These are phyloP conservation scores for Formica aserva DNA, from an alignment of 2,888 invertebrate species.

Conservation along the genomic window DNA sequence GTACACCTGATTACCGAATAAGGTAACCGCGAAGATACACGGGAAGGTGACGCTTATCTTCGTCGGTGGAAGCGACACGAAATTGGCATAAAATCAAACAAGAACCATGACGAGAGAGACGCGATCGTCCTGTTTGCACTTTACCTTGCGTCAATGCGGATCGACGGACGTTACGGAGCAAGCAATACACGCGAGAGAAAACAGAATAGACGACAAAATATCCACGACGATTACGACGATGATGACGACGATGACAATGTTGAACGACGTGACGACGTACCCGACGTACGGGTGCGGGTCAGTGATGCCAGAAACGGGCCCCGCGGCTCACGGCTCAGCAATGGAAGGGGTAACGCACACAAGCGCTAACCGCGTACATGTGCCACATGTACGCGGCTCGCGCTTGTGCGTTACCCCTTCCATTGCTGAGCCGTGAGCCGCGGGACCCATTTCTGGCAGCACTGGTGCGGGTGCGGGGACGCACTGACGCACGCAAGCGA, in stretches of 20 bases:
- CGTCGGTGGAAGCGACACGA: background rate
- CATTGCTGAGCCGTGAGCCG: too few species aligned
- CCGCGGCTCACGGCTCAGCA: too few species aligned
- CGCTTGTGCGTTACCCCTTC: too few species aligned
- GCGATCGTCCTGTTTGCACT: background rate
- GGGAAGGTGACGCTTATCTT: constrained; percentile 15
- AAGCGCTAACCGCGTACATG: too few species aligned
- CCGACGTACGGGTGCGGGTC: too few species aligned
- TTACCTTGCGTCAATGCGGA: constrained; percentile 64
- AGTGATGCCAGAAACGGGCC: too few species aligned
- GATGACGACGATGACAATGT: constrained; percentile 15
- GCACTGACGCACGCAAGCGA: constrained; percentile 21
- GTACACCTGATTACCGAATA: constrained; percentile 65
- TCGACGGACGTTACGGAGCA: constrained; percentile 52
- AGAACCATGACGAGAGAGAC: too few species aligned
- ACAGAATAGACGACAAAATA: background rate
- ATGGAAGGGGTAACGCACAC: too few species aligned
- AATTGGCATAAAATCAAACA: background rate
- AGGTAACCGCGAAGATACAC: constrained; percentile 63
- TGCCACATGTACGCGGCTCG: too few species aligned
- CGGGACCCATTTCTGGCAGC: too few species aligned
- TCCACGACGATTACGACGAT: background rate
- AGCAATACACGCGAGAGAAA: constrained; percentile 50
- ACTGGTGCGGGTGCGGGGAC: constrained; percentile 1
- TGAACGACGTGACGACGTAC: background rate